phyloP scores from a whole-genome alignment of 2,797 vertebrate genomes.

The Paguma larvata region DNA sequence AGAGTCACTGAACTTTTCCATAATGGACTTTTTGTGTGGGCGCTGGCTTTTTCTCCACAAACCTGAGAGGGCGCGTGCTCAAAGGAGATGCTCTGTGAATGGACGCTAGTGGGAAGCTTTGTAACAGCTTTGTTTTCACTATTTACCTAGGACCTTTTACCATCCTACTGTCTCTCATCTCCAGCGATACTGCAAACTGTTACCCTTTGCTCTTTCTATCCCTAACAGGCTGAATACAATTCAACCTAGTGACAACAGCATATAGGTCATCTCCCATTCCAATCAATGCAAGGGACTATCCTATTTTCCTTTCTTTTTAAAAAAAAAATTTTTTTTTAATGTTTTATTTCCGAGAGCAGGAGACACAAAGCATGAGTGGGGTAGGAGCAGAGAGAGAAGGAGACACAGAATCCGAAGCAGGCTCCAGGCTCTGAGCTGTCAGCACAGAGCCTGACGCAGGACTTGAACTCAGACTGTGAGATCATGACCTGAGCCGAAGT shows the following conservation, averaged over 20 bases:
- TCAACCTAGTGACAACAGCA: not conserved
- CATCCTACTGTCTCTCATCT: constrained; percentile 1
- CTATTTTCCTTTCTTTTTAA: not conserved
- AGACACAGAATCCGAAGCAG: no score
- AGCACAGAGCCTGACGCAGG: no score
- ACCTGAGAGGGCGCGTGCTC: not conserved
- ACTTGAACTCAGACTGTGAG: no score
- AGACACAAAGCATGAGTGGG: no score
- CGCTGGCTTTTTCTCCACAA: not conserved
- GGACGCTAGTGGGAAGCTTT: not conserved
- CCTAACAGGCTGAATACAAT: constrained; percentile 8
- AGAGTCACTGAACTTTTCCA: constrained; percentile 44
- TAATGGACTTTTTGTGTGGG: not conserved
- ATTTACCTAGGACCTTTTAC: not conserved
- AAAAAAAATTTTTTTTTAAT: no score
- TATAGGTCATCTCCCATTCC: not conserved
- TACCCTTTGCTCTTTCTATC: constrained; percentile 10
- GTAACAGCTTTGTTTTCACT: not conserved
- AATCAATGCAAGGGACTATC: not conserved
- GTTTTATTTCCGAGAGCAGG: no score
- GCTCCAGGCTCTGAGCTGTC: no score
- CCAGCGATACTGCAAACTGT: not conserved
- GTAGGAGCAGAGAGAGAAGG: no score
- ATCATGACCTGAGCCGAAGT: no score
- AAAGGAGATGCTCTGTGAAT: not conserved